Conservation (phyloP, 2,888 invertebrate genomes). For the Subacronicta megacephala region DNA sequence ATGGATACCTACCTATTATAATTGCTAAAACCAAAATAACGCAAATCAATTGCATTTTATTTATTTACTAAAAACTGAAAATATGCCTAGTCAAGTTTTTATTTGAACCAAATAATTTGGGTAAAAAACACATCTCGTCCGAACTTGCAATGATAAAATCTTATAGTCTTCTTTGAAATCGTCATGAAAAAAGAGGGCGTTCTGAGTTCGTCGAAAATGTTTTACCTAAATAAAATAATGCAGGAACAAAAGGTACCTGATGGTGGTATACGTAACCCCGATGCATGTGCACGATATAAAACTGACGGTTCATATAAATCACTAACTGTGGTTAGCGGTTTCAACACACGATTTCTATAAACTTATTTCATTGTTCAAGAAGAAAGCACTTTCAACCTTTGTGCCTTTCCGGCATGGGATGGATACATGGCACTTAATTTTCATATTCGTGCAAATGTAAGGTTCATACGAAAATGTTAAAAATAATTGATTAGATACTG, state of each 20-base stretch:
- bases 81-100: no score
- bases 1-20: no score
- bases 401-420: constrained; percentile 65
- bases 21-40: no score
- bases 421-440: constrained; percentile 19
- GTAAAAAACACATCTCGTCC: no score
- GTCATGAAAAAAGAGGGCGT: no score
- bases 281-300: constrained; percentile 56
- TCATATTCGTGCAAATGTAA: constrained; percentile 2
- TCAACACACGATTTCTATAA: constrained; percentile 66
- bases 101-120: no score
- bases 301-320: constrained; percentile 64
- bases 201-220: no score
- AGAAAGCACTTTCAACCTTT: constrained; percentile 62
- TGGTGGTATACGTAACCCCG: constrained; percentile 12
- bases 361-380: constrained; percentile 72
- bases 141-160: no score
- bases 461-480: background rate
- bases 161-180: no score
- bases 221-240: background rate
- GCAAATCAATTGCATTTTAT: no score
- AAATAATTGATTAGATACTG: background rate
- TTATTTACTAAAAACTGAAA: no score
- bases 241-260: background rate
- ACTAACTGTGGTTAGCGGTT: constrained; percentile 67